Evolutionary conservation across 2,113 vertebrate species (phyloP).

Genomic region (Tachycineta bicolor): DNA sequence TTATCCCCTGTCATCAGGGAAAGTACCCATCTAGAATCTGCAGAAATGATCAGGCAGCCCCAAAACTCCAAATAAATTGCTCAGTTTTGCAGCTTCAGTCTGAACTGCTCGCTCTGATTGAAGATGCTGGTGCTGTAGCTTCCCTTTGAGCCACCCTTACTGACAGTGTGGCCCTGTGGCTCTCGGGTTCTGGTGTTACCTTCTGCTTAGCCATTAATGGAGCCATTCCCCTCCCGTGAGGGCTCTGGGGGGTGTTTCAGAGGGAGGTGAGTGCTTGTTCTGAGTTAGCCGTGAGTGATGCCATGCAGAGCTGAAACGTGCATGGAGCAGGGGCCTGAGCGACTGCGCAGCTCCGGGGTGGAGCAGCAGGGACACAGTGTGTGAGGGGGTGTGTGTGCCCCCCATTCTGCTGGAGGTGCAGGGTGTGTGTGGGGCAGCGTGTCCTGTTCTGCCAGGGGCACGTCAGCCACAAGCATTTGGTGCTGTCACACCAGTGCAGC

Average conservation of each 20-base stretch:
- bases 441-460: neutral
- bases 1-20: neutral
- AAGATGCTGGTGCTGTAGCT: fast-evolving
- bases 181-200: neutral
- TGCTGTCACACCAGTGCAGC: neutral
- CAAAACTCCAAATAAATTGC: neutral
- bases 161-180: fast-evolving
- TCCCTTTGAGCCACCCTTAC: fast-evolving
- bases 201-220: neutral
- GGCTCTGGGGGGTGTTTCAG: neutral
- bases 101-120: neutral
- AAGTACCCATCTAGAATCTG: neutral
- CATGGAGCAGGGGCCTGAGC: neutral
- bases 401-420: neutral
- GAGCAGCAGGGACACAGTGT: neutral
- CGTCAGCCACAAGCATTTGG: neutral
- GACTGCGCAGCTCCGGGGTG: fast-evolving
- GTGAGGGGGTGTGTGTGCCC: neutral
- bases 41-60: neutral
- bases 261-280: neutral
- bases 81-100: neutral
- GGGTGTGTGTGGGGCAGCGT: neutral
- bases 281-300: neutral
- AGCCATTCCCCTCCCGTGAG: neutral
- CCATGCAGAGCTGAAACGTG: fast-evolving